Base-by-base conservation (phyloP, 1,140 invertebrate genomes). In the Drosophila fuyamai region DNA sequence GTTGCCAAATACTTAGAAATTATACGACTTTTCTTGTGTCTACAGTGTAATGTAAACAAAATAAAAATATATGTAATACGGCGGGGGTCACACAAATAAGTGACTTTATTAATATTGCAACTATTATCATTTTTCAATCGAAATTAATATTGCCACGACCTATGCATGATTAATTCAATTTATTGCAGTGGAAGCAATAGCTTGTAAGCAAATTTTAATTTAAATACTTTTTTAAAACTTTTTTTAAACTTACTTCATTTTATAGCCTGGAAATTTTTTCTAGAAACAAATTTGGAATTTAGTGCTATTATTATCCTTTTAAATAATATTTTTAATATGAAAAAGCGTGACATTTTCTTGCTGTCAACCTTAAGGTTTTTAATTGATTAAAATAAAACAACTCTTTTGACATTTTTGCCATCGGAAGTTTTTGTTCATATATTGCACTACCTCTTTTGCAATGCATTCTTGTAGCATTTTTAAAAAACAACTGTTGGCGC, bases 401-500 rank as follows among this genome's bases (percentile, higher is more conserved):
- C 23, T 23, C 23, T 23, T 23, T 23, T 23, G 2, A 23, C 23
- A 23, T 23, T 23, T 23, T 23, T 23, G 23, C 23, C 23, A 4
- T 18, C 18, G 18, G 18, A 18, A 18, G 1, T 1, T 18, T 18
- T 18, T n/a, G n/a, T n/a, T n/a, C n/a, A n/a, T 23, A 23, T 23
- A 23, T 4, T 23, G 23, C 23, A 23, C 23, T 4, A 23, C 4
- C 23, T 23, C 29, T 5, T 23, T 56, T 32, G 12, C 13, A n/a
- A n/a, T 40, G 27, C 13, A 53, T 14, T 66, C 53, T 61, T 53
- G 2, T 23, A 8, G n/a, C 10, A 35, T 13, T 40, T 70, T 47
- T 10, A 40, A 43, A 70, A 41, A 56, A 36, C 46, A 29, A 23
- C 7, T 40, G 47, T 86, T 88, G 58, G 76, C 83, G 82, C 83